A percentile compares a stretch with the other conserved stretches of the same genome.
Evolutionary conservation across 2,888 invertebrate genomes (phyloP).

Genomic region (Invenusta paracnida): DNA sequence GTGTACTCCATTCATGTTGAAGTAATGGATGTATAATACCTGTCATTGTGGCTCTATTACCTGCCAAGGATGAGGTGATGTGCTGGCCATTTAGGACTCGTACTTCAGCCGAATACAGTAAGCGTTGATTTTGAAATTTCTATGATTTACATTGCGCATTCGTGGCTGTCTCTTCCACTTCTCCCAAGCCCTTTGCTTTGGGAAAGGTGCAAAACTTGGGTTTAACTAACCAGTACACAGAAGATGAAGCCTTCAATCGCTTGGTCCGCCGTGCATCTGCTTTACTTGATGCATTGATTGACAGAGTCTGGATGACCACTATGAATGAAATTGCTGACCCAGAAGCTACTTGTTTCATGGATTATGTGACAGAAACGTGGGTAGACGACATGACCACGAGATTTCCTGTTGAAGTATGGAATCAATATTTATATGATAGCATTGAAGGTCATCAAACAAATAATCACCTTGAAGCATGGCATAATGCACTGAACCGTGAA

Average conservation of each 20-base stretch:
- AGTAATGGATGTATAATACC: conserved; percentile 16
- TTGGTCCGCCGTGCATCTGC: not conserved
- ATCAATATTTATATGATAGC: conserved; percentile 38
- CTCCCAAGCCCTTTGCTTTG: not conserved
- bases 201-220: not conserved
- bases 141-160: not conserved
- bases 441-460: conserved; percentile 37
- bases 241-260: not conserved
- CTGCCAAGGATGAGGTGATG: conserved; percentile 18
- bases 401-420: conserved; percentile 31
- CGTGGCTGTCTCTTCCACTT: not conserved
- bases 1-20: not conserved
- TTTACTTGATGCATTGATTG: not conserved
- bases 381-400: conserved; percentile 6
- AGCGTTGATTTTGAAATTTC: conserved; percentile 6
- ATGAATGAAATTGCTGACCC: conserved; percentile 25
- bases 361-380: conserved; percentile 36
- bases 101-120: conserved; percentile 4
- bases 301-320: not conserved
- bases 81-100: not conserved
- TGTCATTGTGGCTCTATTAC: conserved; percentile 1
- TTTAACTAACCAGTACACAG: not conserved
- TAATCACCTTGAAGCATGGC: conserved; percentile 28
- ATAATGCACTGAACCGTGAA: conserved; percentile 5
- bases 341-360: conserved; percentile 28